Percentiles rank a stretch among this genome's conserved stretches.
Evolutionary conservation across 2,797 vertebrate genomes (phyloP).

Genomic region (Eospalax fontanierii): DNA sequence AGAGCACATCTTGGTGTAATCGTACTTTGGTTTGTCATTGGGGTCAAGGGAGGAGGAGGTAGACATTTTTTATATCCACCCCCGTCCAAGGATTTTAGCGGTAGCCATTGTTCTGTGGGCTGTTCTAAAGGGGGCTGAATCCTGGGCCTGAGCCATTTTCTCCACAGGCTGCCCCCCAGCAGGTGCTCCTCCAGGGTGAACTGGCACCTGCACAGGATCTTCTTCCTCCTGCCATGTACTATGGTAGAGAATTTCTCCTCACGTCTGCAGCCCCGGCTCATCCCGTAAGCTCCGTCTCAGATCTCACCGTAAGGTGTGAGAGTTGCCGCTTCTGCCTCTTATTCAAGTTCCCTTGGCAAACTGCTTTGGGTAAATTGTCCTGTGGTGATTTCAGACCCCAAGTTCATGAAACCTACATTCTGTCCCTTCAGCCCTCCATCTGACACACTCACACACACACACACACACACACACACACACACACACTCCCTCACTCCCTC

Average conservation of each 20-base stretch:
- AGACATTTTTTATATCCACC: too few species aligned
- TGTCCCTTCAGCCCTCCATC: too few species aligned
- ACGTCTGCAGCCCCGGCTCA: not conserved
- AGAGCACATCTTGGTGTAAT: too few species aligned
- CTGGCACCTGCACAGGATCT: not conserved
- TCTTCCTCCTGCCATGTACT: not conserved
- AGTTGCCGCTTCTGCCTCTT: not conserved
- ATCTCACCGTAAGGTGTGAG: not conserved
- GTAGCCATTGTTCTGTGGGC: not conserved
- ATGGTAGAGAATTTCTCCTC: not conserved
- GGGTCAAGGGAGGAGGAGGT: too few species aligned
- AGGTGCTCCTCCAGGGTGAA: not conserved
- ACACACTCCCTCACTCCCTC: too few species aligned
- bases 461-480: too few species aligned
- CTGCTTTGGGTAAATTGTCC: not conserved
- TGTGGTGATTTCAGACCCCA: not conserved
- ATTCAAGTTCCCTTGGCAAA: slow-evolving; percentile 14
- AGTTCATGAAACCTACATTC: not conserved
- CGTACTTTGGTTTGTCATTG: too few species aligned
- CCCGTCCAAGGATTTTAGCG: too few species aligned
- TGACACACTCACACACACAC: not conserved
- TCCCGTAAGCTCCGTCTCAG: not conserved
- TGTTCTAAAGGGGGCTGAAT: not conserved
- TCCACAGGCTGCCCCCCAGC: not conserved
- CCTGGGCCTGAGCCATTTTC: not conserved